Evolutionary conservation across 2,797 vertebrate genomes (phyloP).

Genomic region (Psittacula derbiana): DNA sequence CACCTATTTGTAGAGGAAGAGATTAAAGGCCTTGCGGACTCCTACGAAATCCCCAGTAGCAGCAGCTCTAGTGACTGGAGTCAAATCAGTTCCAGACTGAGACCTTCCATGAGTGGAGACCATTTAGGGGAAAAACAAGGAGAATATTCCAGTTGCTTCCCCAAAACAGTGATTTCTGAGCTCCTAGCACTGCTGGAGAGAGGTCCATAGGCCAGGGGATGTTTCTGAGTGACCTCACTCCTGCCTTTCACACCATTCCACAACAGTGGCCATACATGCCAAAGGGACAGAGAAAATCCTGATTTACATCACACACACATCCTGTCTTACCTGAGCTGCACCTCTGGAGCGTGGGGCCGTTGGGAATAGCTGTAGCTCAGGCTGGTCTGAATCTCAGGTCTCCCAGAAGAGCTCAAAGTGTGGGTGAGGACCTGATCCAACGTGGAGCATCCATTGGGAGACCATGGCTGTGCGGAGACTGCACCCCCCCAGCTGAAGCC

Average conservation of each 20-base stretch:
- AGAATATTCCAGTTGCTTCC: neutral
- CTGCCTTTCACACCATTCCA: neutral
- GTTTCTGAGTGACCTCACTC: fast-evolving
- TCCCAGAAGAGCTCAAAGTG: fast-evolving
- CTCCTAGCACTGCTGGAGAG: fast-evolving
- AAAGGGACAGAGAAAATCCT: neutral
- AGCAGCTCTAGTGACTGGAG: neutral
- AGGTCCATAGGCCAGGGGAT: neutral
- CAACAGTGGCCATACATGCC: fast-evolving
- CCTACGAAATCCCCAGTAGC: neutral
- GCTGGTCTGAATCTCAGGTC: fast-evolving
- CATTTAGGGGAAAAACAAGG: neutral
- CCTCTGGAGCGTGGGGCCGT: fast-evolving
- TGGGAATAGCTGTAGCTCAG: neutral
- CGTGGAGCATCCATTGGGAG: neutral
- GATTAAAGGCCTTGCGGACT: neutral
- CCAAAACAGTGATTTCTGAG: fast-evolving
- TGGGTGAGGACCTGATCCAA: neutral
- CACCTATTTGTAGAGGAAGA: neutral
- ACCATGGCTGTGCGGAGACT: neutral
- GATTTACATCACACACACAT: fast-evolving
- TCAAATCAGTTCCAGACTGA: neutral
- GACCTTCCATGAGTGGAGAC: neutral
- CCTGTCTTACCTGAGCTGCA: neutral
- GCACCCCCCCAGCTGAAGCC: neutral